These are phyloP conservation scores for Beaufortia kweichowensis DNA, from an alignment of 2,113 vertebrate species.

Conservation along the genomic window DNA sequence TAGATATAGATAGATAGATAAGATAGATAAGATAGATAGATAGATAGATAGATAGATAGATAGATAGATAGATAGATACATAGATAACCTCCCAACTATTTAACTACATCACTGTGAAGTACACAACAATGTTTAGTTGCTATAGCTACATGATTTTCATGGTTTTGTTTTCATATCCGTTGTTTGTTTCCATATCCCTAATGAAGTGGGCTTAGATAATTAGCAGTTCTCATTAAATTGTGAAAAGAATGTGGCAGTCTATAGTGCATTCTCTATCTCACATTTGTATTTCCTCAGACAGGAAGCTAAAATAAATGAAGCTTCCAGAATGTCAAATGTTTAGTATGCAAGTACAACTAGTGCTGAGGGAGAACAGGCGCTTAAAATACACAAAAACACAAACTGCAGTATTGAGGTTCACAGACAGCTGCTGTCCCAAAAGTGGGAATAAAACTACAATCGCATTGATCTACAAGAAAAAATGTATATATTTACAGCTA, in stretches of 20 bases:
- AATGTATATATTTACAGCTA: neutral
- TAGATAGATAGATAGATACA: too few species aligned
- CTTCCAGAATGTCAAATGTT: neutral
- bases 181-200: neutral
- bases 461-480: neutral
- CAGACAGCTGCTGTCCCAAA: neutral
- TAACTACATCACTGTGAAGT: too few species aligned
- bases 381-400: neutral
- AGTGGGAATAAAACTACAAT: neutral
- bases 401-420: neutral
- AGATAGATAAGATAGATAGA: too few species aligned
- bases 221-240: neutral
- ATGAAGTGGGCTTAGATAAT: neutral
- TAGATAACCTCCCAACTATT: too few species aligned
- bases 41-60: too few species aligned
- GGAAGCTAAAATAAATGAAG: slow-evolving; percentile 1
- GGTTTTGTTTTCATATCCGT: too few species aligned
- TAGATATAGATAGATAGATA: too few species aligned
- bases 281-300: neutral
- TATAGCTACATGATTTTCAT: neutral
- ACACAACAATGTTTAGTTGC: too few species aligned
- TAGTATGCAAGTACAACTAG: neutral
- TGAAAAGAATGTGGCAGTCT: neutral
- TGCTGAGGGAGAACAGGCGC: neutral
- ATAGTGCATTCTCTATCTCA: neutral